Conservation (phyloP, 2,797 vertebrate genomes). For the Tapera naevia region DNA sequence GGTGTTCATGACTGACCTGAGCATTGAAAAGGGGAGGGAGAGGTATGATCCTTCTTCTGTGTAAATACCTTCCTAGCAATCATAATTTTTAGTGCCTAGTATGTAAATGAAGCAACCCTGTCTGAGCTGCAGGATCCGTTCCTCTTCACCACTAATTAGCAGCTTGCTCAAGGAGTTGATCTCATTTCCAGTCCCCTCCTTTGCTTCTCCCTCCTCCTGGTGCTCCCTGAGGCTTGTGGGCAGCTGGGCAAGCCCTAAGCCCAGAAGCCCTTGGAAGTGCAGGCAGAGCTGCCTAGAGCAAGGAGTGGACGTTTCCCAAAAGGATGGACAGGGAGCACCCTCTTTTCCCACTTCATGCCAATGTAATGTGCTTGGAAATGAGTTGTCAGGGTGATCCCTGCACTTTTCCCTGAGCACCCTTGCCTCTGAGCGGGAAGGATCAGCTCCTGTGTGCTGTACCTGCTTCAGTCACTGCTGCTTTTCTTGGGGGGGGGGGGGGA, state of each 20-base stretch:
- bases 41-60: not conserved
- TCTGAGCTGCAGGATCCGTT: constrained; percentile 34
- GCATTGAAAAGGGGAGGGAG: not conserved
- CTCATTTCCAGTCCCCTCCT: not conserved
- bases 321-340: not conserved
- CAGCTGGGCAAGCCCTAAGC: not conserved
- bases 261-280: accelerated
- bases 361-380: not conserved
- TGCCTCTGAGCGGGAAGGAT: not conserved
- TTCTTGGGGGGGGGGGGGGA: not conserved
- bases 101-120: constrained; percentile 28
- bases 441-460: constrained; percentile 6
- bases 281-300: not conserved
- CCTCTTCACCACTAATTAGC: not conserved
- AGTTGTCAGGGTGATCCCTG: not conserved
- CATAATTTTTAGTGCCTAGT: constrained; percentile 61
- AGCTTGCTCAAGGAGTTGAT: not conserved
- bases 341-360: not conserved
- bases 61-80: constrained; percentile 60
- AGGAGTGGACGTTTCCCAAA: not conserved
- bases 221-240: not conserved
- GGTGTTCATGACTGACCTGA: not conserved
- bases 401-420: not conserved
- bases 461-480: constrained; percentile 50
- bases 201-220: not conserved